Evolutionary conservation across 2,888 invertebrate genomes (phyloP).

Genomic region (Melipona bicolor): DNA sequence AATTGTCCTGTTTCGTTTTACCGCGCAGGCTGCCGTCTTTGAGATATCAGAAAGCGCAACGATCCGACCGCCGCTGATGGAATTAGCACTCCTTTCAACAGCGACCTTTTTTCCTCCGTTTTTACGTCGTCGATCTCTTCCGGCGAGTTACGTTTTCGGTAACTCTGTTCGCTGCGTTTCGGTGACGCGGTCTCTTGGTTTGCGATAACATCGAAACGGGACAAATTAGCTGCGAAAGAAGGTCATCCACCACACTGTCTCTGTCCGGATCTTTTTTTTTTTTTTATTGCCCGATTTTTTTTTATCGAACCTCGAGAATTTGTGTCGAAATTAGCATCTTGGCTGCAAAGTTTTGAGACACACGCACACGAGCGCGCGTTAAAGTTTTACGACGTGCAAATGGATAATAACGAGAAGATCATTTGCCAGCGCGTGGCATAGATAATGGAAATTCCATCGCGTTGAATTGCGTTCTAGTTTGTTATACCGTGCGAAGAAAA

Average conservation of each 20-base stretch:
- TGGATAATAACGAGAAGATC: neutral
- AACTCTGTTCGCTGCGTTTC: neutral
- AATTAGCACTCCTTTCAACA: conserved; percentile 45
- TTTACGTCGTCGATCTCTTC: neutral
- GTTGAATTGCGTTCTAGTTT: neutral
- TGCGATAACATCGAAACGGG: neutral
- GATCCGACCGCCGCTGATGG: conserved; percentile 61
- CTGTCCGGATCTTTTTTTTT: too few relatives aligned
- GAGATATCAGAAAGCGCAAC: conserved; percentile 65
- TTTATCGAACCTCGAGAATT: too few relatives aligned
- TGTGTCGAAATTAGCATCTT: too few relatives aligned
- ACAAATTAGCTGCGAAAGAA: neutral
- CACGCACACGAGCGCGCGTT: neutral
- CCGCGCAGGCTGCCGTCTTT: conserved; percentile 60
- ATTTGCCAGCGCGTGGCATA: neutral
- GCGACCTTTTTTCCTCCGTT: neutral
- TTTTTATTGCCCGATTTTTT: too few relatives aligned
- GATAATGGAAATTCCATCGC: neutral
- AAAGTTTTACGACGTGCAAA: neutral
- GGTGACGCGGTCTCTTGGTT: neutral
- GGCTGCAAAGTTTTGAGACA: too few relatives aligned
- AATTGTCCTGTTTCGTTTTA: conserved; percentile 72
- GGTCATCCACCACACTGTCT: too few relatives aligned
- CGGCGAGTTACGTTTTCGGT: neutral
- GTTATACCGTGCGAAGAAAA: neutral